Evolutionary conservation across 2,888 invertebrate species (phyloP).

Genomic region (Rhodophaea formosa): DNA sequence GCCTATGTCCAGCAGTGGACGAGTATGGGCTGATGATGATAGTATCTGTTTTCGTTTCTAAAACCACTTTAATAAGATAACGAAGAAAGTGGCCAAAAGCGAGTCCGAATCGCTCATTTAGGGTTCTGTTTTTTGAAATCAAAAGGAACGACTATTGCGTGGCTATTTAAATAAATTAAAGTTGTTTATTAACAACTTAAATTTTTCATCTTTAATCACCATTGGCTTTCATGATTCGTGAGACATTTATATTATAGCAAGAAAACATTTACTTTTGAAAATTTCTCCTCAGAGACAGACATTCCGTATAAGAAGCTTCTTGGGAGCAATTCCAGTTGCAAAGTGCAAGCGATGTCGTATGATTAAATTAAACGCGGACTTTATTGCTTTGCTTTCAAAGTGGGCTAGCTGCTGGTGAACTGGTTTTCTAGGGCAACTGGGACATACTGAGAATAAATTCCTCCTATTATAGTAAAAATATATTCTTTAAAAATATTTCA

Average conservation of each 20-base stretch:
- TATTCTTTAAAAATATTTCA: neutral
- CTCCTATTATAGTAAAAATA: neutral
- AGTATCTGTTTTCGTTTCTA: no score
- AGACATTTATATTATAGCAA: neutral
- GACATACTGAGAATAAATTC: neutral
- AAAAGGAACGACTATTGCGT: no score
- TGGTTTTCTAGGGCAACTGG: neutral
- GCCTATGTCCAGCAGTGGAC: no score
- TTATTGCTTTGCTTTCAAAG: neutral
- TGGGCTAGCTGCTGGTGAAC: neutral
- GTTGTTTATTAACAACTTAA: no score
- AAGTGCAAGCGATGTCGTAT: conserved; percentile 7
- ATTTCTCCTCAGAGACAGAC: neutral
- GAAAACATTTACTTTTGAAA: neutral
- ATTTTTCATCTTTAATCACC: no score
- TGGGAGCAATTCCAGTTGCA: conserved; percentile 2
- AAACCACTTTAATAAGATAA: no score
- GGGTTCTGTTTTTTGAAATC: no score
- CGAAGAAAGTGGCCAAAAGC: no score
- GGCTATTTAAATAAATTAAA: no score
- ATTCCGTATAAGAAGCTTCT: neutral
- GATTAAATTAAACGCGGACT: conserved; percentile 9
- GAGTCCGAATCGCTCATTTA: no score
- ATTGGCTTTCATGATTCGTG: no score
- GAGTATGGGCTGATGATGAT: no score